Evolutionary conservation across 1,140 invertebrate genomes (phyloP).

Genomic region (Drosophila burlai): DNA sequence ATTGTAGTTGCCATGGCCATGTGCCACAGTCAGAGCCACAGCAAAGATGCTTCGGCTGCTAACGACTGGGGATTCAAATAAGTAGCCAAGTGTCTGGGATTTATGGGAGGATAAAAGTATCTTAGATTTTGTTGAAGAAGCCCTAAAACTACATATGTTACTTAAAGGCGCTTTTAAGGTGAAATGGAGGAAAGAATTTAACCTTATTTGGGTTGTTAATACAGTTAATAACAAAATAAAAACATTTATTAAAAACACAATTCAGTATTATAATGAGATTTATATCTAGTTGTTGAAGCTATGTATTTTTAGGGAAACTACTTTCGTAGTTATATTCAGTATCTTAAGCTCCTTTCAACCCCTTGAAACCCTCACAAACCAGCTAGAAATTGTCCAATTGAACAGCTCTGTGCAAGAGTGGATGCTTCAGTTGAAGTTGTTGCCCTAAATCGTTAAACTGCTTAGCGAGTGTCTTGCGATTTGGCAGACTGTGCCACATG

Average conservation of each 20-base stretch:
- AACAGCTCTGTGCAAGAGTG: neutral
- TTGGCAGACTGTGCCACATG: constrained; percentile 59
- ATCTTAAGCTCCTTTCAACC: neutral
- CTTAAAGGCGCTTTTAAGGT: neutral
- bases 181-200: neutral
- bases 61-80: constrained; percentile 3
- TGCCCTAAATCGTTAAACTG: constrained; percentile 78
- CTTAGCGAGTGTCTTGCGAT: constrained; percentile 71
- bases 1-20: constrained; percentile 73
- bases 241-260: neutral
- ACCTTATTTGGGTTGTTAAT: neutral
- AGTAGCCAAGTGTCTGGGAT: constrained; percentile 9
- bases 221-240: neutral
- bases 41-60: constrained; percentile 2
- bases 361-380: neutral
- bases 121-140: neutral
- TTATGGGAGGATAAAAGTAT: neutral
- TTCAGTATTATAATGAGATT: too few species aligned
- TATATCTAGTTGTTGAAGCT: neutral
- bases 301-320: neutral
- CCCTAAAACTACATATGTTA: neutral
- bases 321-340: neutral
- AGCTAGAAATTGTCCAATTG: constrained; percentile 4
- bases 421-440: constrained; percentile 31
- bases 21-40: constrained; percentile 5